These are phyloP conservation scores for Drosophila ironensis DNA, from an alignment of 1,140 invertebrate genomes.

Conservation along the genomic window DNA sequence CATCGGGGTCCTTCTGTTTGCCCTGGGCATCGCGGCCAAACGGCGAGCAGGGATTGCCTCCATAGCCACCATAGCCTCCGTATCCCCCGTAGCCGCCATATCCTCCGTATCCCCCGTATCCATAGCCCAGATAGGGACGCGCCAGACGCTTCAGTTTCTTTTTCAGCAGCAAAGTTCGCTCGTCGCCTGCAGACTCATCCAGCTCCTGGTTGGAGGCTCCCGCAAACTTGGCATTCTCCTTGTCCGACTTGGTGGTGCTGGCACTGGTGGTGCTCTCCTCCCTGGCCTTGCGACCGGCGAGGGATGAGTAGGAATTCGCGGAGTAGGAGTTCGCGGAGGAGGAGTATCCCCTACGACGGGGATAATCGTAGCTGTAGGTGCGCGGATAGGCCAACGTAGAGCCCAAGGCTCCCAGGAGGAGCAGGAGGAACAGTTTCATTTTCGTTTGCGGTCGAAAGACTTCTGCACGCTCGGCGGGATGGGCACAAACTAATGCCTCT, in stretches of 20 bases:
- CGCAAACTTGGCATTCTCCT: conserved; percentile 74
- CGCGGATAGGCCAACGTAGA: conserved; percentile 44
- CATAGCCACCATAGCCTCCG: conserved; percentile 34
- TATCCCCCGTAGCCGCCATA: conserved; percentile 20
- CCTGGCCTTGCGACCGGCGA: conserved; percentile 30
- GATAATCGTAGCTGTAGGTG: conserved; percentile 36
- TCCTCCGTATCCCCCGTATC: conserved; percentile 34
- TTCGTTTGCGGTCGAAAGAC: conserved; percentile 17
- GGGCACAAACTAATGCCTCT: conserved; percentile 47
- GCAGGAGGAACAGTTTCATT: conserved; percentile 47
- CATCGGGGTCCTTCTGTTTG: conserved; percentile 45
- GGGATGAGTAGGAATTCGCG: conserved; percentile 5
- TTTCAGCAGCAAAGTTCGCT: conserved; percentile 51
- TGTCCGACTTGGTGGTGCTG: conserved; percentile 57
- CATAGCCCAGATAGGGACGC: conserved; percentile 30
- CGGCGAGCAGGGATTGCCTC: conserved; percentile 49
- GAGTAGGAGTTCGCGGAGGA: conserved; percentile 5
- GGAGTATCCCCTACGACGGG: conserved; percentile 16
- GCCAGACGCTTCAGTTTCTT: conserved; percentile 59
- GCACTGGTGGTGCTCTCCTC: conserved; percentile 34
- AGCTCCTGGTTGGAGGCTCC: conserved; percentile 68
- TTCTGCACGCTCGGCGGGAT: conserved; percentile 40
- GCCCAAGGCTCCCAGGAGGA: conserved; percentile 42
- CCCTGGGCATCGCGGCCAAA: conserved; percentile 62
- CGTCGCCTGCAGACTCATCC: conserved; percentile 50